phyloP scores from a whole-genome alignment of 2,113 vertebrate species.

The Microtus richardsoni region DNA sequence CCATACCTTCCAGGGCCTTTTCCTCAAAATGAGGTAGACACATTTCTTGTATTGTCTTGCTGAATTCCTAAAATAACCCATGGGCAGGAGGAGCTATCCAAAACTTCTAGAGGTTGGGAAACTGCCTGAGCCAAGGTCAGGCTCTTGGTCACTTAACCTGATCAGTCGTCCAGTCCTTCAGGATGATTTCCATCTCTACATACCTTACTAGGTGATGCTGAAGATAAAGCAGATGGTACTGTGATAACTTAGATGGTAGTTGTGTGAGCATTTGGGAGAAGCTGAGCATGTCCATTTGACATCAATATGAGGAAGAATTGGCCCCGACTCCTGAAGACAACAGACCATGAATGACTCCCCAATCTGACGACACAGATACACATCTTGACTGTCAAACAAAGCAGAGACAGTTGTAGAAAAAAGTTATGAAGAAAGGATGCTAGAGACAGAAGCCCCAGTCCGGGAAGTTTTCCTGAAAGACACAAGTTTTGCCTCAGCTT shows the following conservation, averaged over 20 bases:
- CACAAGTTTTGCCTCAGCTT: not conserved
- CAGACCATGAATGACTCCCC: not conserved
- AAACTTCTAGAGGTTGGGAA: constrained; percentile 22
- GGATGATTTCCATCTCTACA: not conserved
- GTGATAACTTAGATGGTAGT: not conserved
- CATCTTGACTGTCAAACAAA: not conserved
- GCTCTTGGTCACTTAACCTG: not conserved
- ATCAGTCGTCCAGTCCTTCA: not conserved
- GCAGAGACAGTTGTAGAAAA: not conserved
- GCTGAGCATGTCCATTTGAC: not conserved
- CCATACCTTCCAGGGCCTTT: not conserved
- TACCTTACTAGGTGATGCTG: not conserved
- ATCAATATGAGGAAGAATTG: constrained; percentile 25
- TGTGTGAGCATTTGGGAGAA: constrained; percentile 10
- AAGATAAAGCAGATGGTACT: not conserved
- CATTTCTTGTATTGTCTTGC: not conserved
- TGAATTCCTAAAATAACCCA: constrained; percentile 65
- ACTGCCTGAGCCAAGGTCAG: not conserved
- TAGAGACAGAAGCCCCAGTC: not conserved
- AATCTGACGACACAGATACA: not conserved
- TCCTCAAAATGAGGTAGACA: not conserved
- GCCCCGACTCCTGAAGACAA: not conserved
- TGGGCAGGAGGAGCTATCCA: not conserved
- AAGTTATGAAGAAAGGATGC: not conserved
- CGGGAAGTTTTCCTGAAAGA: constrained; percentile 34